These are phyloP conservation scores for Lamprologus sp. DNA, from an alignment of 2,113 vertebrate genomes.

Conservation along the genomic window DNA sequence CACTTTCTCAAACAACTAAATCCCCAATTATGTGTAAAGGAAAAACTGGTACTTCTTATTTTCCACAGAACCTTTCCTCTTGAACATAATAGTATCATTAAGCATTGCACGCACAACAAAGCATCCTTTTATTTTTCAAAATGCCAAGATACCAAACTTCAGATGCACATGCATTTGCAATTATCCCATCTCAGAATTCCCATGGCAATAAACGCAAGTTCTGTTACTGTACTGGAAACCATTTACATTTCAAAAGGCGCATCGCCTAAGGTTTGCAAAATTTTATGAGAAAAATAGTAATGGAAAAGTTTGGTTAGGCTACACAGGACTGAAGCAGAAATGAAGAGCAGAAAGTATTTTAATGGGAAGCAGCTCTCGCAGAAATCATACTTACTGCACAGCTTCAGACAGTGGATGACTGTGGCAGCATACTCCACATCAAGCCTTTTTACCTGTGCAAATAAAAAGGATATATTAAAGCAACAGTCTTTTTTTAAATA, in stretches of 20 bases:
- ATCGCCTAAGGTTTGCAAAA: background rate
- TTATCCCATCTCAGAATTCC: background rate
- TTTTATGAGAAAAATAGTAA: background rate
- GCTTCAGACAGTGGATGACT: slow-evolving; percentile 28
- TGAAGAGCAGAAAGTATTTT: background rate
- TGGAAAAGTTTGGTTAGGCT: background rate
- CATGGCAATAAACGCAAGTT: background rate
- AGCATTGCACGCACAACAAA: background rate
- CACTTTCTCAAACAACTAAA: background rate
- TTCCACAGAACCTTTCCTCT: background rate
- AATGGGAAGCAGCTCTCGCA: background rate
- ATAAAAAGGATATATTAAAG: background rate
- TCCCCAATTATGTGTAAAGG: background rate
- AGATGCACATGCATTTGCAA: background rate
- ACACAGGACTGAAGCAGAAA: background rate
- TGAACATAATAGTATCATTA: background rate
- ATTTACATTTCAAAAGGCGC: background rate
- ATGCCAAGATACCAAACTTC: background rate
- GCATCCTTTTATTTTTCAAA: background rate
- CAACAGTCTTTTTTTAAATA: background rate
- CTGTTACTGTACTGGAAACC: background rate
- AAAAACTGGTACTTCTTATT: background rate
- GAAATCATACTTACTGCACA: slow-evolving; percentile 47
- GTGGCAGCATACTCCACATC: slow-evolving; percentile 50
- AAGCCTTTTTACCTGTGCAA: slow-evolving; percentile 48